These are phyloP conservation scores for Cichladusa arquata DNA, from an alignment of 2,113 vertebrate genomes.

Conservation along the genomic window DNA sequence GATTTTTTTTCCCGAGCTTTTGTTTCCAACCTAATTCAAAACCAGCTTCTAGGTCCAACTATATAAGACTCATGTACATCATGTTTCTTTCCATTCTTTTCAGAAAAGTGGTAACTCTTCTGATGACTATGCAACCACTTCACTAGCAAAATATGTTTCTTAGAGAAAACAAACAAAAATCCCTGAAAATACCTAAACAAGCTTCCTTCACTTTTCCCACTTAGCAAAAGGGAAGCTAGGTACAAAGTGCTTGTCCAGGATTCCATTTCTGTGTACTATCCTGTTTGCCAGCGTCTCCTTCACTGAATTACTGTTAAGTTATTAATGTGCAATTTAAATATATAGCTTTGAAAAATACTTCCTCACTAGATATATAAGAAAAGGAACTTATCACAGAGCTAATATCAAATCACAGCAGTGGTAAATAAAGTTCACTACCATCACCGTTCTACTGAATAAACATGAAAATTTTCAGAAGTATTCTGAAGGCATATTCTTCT, in stretches of 20 bases:
- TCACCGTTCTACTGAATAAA: not conserved
- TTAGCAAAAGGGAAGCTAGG: not conserved
- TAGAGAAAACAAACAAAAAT: not conserved
- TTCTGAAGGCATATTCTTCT: not conserved
- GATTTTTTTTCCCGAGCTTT: not conserved
- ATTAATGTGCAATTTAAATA: not conserved
- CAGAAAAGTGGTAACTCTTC: not conserved
- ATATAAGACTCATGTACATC: not conserved
- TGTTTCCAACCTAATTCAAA: not conserved
- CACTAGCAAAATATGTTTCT: not conserved
- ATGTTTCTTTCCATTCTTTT: not conserved
- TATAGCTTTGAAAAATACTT: not conserved
- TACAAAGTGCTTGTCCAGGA: not conserved
- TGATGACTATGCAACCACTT: not conserved
- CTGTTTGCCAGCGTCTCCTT: not conserved
- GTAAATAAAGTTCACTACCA: not conserved
- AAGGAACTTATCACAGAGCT: not conserved
- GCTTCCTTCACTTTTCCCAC: not conserved
- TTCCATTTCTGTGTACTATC: not conserved
- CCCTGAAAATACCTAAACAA: not conserved
- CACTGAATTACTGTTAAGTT: not conserved
- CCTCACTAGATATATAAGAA: not conserved
- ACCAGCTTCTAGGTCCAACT: not conserved
- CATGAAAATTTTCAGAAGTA: not conserved
- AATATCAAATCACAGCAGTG: not conserved